phyloP scores from a whole-genome alignment of 2,113 vertebrate genomes.

The Microcebus jonahi region DNA sequence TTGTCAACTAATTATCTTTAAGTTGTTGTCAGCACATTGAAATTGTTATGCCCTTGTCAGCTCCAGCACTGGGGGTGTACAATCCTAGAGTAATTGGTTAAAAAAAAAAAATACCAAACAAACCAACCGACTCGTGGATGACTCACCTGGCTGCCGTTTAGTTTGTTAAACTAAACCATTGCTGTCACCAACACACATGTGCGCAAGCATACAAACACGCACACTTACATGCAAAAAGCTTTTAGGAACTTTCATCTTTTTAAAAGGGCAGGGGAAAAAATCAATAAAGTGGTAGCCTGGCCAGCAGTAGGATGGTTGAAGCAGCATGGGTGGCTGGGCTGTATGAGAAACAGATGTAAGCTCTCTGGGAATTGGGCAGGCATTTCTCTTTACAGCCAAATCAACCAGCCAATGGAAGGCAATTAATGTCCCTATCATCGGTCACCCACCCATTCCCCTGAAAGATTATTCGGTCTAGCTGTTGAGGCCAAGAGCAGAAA shows the following conservation, averaged over 20 bases:
- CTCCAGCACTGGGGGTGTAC: conserved; percentile 76
- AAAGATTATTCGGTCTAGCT: conserved; percentile 46
- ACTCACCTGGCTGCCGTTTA: conserved; percentile 79
- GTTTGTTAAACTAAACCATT: conserved; percentile 80
- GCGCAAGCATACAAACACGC: conserved; percentile 27
- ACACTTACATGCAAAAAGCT: conserved; percentile 79
- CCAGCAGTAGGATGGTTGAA: conserved; percentile 80
- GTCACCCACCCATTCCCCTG: background rate
- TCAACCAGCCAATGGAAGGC: conserved; percentile 84
- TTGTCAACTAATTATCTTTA: conserved; percentile 90
- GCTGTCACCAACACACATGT: conserved; percentile 53
- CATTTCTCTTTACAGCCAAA: conserved; percentile 86
- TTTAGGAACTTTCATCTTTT: conserved; percentile 90
- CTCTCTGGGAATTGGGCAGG: conserved; percentile 79
- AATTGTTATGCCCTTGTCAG: conserved; percentile 79
- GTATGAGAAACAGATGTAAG: conserved; percentile 90
- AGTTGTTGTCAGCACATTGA: conserved; percentile 89
- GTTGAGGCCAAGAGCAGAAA: conserved; percentile 58
- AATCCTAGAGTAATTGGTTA: conserved; percentile 72
- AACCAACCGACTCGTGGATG: background rate
- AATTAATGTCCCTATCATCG: conserved; percentile 83
- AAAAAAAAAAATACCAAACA: background rate
- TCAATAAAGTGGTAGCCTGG: conserved; percentile 87
- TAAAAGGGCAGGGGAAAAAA: conserved; percentile 81
- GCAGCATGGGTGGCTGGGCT: conserved; percentile 88